phyloP scores from a whole-genome alignment of 1,140 invertebrate genomes.

The Musca domestica region DNA sequence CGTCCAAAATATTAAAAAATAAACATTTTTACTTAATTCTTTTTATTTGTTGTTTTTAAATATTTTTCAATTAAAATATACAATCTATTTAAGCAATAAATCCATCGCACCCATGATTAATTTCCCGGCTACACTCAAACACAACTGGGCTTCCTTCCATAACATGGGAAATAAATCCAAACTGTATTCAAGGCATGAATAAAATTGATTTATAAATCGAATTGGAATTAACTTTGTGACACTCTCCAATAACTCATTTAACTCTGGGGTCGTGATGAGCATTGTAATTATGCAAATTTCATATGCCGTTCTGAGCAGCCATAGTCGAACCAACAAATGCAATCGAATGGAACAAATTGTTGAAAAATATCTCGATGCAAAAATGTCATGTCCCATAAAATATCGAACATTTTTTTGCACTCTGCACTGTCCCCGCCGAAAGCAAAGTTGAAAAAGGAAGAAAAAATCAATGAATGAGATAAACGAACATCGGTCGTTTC shows the following conservation, averaged over 20 bases:
- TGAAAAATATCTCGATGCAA: neutral
- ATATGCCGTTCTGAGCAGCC: neutral
- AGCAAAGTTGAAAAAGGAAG: too few species aligned
- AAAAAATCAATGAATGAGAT: too few species aligned
- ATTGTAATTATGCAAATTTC: constrained; percentile 24
- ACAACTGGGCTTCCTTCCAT: too few species aligned
- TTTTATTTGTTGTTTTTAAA: constrained; percentile 4
- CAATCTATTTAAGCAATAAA: constrained; percentile 34
- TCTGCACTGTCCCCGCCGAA: neutral
- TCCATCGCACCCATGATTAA: constrained; percentile 18
- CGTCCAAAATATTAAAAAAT: too few species aligned
- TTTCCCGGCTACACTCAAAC: neutral
- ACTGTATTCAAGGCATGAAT: constrained; percentile 22
- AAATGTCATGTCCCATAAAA: constrained; percentile 5
- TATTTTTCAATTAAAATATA: neutral
- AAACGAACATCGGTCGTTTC: too few species aligned
- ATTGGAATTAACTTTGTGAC: constrained; percentile 19
- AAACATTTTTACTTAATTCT: too few species aligned
- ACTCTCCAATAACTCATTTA: constrained; percentile 21
- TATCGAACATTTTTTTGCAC: neutral
- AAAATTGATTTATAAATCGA: constrained; percentile 20
- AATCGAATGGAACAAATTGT: too few species aligned
- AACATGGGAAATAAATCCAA: constrained; percentile 25
- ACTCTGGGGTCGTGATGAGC: neutral
- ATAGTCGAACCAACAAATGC: too few species aligned